Evolutionary conservation across 23 tunicate genomes (phyloP).

Genomic region (Aplidium turbinatum): DNA sequence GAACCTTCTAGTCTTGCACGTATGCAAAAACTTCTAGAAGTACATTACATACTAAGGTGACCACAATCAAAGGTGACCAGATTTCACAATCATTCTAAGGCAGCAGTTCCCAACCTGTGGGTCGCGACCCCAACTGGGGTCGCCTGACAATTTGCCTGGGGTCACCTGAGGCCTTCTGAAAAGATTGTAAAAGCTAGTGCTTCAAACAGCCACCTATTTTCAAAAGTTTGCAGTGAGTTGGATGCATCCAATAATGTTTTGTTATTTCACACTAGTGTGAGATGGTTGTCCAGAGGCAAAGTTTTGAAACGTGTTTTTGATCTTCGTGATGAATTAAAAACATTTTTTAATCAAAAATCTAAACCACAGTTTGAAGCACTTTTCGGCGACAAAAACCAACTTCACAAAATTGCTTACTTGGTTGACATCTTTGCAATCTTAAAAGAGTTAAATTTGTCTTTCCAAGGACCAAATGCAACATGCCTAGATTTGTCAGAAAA

Average conservation of each 20-base stretch:
- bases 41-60: no score
- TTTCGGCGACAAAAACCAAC: slow-evolving; percentile 51
- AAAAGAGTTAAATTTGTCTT: slow-evolving; percentile 39
- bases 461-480: slow-evolving; percentile 50
- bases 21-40: no score
- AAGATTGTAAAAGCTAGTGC: slow-evolving; percentile 38
- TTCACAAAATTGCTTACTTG: slow-evolving; percentile 43
- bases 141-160: no score
- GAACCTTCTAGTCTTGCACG: no score
- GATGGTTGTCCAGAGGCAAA: slow-evolving; percentile 52
- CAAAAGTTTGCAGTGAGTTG: slow-evolving; percentile 30
- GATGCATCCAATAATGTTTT: slow-evolving; percentile 36
- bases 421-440: slow-evolving; percentile 59
- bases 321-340: slow-evolving; percentile 19
- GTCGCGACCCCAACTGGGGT: no score
- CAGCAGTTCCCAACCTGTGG: no score
- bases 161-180: no score
- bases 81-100: no score
- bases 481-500: slow-evolving; percentile 51
- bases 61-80: no score
- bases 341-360: slow-evolving; percentile 33
- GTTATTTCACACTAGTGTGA: slow-evolving; percentile 41
- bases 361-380: slow-evolving; percentile 52
- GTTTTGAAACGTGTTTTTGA: slow-evolving; percentile 38
- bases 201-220: slow-evolving; percentile 34